These are phyloP conservation scores for Syritta pipiens DNA, from an alignment of 2,888 invertebrate genomes.

Conservation along the genomic window DNA sequence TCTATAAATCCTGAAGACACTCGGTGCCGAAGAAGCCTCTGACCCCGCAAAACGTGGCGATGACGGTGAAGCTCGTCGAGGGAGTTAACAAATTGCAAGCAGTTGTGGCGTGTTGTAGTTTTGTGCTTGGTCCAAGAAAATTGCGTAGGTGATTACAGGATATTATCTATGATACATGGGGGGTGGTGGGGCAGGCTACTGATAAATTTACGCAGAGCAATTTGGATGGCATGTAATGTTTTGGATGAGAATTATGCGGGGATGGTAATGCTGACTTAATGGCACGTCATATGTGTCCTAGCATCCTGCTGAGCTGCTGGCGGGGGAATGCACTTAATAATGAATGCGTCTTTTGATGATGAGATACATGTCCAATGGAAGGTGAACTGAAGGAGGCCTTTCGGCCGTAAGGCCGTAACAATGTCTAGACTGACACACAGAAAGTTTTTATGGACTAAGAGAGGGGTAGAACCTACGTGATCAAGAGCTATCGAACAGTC, in stretches of 20 bases:
- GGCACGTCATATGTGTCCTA: slow-evolving; percentile 37
- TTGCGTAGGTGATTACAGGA: slow-evolving; percentile 23
- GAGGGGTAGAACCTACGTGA: no score
- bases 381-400: no score
- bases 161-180: slow-evolving; percentile 9
- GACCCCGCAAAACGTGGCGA: slow-evolving; percentile 32
- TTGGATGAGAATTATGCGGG: not conserved
- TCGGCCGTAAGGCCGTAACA: no score
- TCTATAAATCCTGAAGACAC: slow-evolving; percentile 54
- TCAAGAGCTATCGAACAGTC: no score
- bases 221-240: slow-evolving; percentile 25
- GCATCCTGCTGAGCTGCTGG: no score
- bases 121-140: slow-evolving; percentile 10
- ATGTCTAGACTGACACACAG: no score
- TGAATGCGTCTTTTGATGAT: no score
- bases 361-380: no score
- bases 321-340: no score
- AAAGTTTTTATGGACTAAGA: no score
- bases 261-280: slow-evolving; percentile 29
- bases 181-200: not conserved
- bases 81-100: slow-evolving; percentile 57
- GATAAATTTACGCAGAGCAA: slow-evolving; percentile 32
- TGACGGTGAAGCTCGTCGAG: no score
- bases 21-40: no score
- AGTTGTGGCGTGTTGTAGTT: slow-evolving; percentile 20